Conservation (phyloP, 1,140 invertebrate genomes). For the Formica selysi region DNA sequence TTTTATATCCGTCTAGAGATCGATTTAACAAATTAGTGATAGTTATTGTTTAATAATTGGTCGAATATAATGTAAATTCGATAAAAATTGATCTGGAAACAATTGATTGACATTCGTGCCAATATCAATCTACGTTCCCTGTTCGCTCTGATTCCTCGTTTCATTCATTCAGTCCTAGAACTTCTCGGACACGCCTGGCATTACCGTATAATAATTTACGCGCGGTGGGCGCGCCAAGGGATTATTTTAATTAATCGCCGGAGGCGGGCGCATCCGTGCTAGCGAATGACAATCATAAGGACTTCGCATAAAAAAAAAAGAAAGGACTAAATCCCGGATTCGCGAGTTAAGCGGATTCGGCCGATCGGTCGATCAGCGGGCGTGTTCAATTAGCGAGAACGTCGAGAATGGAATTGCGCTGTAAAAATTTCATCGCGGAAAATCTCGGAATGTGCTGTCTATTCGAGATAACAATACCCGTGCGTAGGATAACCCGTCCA, state of each 20-base stretch:
- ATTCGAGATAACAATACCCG: slow-evolving; percentile 6
- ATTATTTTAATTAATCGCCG: slow-evolving; percentile 51
- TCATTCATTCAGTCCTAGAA: slow-evolving; percentile 41
- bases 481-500: slow-evolving; percentile 7
- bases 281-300: slow-evolving; percentile 36
- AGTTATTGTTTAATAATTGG: slow-evolving; percentile 17
- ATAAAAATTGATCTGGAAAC: slow-evolving; percentile 42
- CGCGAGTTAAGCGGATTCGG: slow-evolving; percentile 60
- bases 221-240: not conserved
- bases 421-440: slow-evolving; percentile 28
- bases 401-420: not conserved
- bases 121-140: slow-evolving; percentile 44
- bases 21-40: slow-evolving; percentile 20
- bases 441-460: slow-evolving; percentile 29
- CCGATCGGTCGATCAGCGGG: slow-evolving; percentile 47
- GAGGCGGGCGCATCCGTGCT: not conserved
- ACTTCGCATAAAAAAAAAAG: not conserved
- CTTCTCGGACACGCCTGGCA: not conserved
- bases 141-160: not conserved
- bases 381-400: slow-evolving; percentile 56
- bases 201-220: slow-evolving; percentile 27
- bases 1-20: slow-evolving; percentile 6
- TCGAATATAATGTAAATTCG: slow-evolving; percentile 34
- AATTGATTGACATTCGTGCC: slow-evolving; percentile 44
- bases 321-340: slow-evolving; percentile 25